A percentile compares a stretch with the other conserved stretches of the same genome.
Evolutionary conservation across 2,113 vertebrate genomes (phyloP).

Genomic region (Ammodytes dubius): DNA sequence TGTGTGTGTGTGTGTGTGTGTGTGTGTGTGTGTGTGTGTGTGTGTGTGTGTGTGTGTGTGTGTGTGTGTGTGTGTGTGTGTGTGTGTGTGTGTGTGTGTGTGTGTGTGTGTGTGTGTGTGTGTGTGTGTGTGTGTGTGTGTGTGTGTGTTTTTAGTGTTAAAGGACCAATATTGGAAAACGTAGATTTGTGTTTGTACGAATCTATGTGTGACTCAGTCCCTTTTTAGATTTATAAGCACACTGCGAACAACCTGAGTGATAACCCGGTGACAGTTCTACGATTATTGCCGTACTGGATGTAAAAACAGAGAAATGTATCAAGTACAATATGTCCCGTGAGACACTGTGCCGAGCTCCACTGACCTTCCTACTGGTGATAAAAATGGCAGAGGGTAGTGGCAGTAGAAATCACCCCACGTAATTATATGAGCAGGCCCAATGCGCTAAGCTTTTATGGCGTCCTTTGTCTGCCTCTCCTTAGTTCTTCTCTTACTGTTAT

Average conservation of each 20-base stretch:
- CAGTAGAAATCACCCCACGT: conserved; percentile 45
- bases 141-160: background rate
- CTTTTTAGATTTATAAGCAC: conserved; percentile 5
- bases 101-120: background rate
- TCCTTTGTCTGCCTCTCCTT: background rate
- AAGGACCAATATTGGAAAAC: background rate
- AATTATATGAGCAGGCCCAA: conserved; percentile 36
- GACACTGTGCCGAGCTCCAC: conserved; percentile 26
- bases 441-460: conserved; percentile 23
- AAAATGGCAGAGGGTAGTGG: conserved; percentile 21
- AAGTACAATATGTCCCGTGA: conserved; percentile 8
- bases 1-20: background rate
- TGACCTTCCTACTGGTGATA: conserved; percentile 17
- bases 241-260: conserved; percentile 14
- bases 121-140: background rate
- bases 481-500: conserved; percentile 10
- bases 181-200: background rate
- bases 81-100: background rate
- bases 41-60: too few relatives aligned
- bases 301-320: conserved; percentile 28
- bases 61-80: background rate
- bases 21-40: background rate
- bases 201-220: background rate
- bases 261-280: conserved; percentile 26
- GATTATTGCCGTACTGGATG: conserved; percentile 28